Base-by-base conservation (phyloP, 2,113 vertebrate species). In the Grantiella picta region DNA sequence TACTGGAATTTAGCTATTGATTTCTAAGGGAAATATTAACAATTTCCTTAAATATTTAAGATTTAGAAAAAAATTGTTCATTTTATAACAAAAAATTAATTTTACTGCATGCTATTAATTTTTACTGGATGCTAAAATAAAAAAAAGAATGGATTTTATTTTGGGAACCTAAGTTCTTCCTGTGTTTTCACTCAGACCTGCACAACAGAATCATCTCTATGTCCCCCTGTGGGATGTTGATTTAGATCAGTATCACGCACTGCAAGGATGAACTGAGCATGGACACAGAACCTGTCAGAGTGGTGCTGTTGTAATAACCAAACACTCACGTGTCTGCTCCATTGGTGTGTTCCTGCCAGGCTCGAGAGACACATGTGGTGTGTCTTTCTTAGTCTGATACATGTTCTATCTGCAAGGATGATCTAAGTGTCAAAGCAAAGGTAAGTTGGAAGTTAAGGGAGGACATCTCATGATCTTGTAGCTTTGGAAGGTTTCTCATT, bases 351-450 rank as follows among this genome's bases (percentile, higher is more conserved):
- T 75, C 22, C 27, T 70, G 28, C 8, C 50, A 80, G 52, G 7
- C 36, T 31, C 3, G 6, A 56, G 40, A 56, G 52, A 18, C 8
- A 4, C 12, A 23, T 0, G 0, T 27, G 13, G 2, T 56, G 52
- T 45, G 22, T 33, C 11, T 71, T 50, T n/a, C 29, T 56, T 19
- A 40, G 57, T 40, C 21, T 56, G 25, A 44, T 9, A 53, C 23
- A 10, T 23, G 15, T 68, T 71, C 20, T 15, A 2, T 15, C 31
- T 59, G 28, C 24, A 77, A 23, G 13, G 18, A 22, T 9, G 23
- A 10, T 44, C 15, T 71, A 11, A 27, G 7, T 31, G 69, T 38
- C 42, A 52, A 33, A 63, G 21, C 2, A 69, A 65, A 87, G 6
- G 3, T 23, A 54, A 57, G 4, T 9, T 19, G 77, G 24, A 78